These are phyloP conservation scores for Sigmodon hispidus DNA, from an alignment of 2,113 vertebrate species.

Conservation along the genomic window DNA sequence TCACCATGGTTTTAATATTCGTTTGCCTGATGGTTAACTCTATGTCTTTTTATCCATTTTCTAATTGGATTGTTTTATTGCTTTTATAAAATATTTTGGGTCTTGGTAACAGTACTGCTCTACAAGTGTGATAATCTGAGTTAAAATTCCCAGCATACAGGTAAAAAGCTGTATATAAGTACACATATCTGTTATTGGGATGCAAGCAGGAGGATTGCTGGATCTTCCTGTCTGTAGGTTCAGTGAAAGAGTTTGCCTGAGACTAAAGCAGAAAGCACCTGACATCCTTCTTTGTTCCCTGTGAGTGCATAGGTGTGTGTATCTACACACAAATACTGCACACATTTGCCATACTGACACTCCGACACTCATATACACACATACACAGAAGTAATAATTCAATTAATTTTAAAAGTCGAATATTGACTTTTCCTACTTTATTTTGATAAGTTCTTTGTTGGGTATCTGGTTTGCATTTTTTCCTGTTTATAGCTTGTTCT, in stretches of 20 bases:
- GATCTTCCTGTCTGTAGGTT: not conserved
- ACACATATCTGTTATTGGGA: not conserved
- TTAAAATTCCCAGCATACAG: not conserved
- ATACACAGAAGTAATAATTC: not conserved
- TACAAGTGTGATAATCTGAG: not conserved
- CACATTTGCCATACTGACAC: not conserved
- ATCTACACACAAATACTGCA: not conserved
- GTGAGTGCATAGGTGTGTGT: not conserved
- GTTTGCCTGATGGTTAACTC: not conserved
- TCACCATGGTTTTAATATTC: not conserved
- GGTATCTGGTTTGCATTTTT: not conserved
- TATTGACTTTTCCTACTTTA: not conserved
- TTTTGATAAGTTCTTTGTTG: not conserved
- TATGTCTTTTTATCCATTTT: slow-evolving; percentile 1
- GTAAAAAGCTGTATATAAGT: not conserved
- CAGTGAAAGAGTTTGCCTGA: not conserved
- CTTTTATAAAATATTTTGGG: not conserved
- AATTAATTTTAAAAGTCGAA: not conserved
- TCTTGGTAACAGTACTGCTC: not conserved
- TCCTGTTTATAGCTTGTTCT: not conserved
- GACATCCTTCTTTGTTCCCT: not conserved
- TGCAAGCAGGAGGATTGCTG: not conserved
- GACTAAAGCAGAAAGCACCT: not conserved
- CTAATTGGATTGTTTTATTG: not conserved
- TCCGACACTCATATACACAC: not conserved